Percentiles rank a stretch among this genome's conserved stretches.
phyloP scores from a whole-genome alignment of 2,113 vertebrate genomes.

The Marmota monax region DNA sequence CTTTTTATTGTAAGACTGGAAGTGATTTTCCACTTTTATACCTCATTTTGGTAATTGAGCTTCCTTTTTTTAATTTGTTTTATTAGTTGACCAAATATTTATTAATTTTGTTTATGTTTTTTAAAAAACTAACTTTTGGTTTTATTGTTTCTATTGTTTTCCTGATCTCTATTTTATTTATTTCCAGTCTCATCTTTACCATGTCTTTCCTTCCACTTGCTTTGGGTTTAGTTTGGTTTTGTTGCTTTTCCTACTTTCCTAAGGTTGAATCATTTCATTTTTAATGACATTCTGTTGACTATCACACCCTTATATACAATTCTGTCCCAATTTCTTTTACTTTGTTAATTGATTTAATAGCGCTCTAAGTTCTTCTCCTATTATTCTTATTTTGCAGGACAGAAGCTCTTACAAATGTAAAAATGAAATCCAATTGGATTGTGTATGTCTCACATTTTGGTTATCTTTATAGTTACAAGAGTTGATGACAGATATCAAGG shows the following conservation, averaged over 20 bases:
- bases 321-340: background rate
- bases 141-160: constrained; percentile 6
- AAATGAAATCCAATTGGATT: background rate
- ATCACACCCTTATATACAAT: background rate
- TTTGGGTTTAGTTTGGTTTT: background rate
- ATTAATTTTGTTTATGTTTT: background rate
- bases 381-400: background rate
- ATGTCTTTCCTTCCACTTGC: background rate
- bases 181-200: background rate
- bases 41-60: background rate
- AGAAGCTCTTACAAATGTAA: background rate
- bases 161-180: background rate
- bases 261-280: background rate
- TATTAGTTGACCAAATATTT: background rate
- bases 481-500: background rate
- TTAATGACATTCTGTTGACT: background rate
- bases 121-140: background rate
- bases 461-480: background rate
- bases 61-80: background rate
- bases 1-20: background rate
- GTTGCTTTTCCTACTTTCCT: background rate
- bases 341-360: background rate
- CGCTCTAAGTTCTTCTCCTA: background rate
- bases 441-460: background rate
- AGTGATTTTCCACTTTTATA: background rate